Evolutionary conservation across 2,888 invertebrate genomes (phyloP).

Genomic region (Dioctria rufipes): DNA sequence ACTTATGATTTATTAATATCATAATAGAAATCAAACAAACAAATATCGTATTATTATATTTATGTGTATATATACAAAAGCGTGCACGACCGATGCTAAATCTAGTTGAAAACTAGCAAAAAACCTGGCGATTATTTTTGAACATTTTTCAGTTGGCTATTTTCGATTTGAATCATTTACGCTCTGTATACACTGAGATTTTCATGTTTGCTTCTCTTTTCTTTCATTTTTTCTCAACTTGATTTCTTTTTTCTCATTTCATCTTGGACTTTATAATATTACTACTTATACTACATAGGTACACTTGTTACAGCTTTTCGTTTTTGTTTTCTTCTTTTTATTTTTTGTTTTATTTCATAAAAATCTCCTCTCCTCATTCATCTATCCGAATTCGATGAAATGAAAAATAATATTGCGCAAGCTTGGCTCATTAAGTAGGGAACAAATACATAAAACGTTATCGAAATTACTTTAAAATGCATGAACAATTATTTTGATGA

Average conservation of each 20-base stretch:
- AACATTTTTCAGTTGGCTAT: slow-evolving; percentile 48
- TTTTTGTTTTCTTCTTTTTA: not conserved
- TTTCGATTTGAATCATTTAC: slow-evolving; percentile 40
- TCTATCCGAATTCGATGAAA: not conserved
- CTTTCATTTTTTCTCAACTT: slow-evolving; percentile 2
- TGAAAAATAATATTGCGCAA: no score
- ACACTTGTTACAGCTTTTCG: not conserved
- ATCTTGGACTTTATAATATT: not conserved
- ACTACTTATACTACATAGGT: not conserved
- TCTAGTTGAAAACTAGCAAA: slow-evolving; percentile 53
- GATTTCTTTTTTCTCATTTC: not conserved
- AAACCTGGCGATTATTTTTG: slow-evolving; percentile 40
- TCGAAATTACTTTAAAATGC: no score
- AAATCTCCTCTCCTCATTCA: not conserved
- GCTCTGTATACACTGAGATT: not conserved
- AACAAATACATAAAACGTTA: no score
- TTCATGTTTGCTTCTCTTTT: no score
- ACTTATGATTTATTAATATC: not conserved
- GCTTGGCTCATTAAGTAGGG: no score
- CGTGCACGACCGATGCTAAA: slow-evolving; percentile 48
- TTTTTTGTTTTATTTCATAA: not conserved
- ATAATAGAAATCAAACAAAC: not conserved
- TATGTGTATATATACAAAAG: slow-evolving; percentile 16
- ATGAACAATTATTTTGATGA: no score
- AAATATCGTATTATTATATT: not conserved